Evolutionary conservation across 2,113 vertebrate species (phyloP), one percentile per base, ranked within the genome.

Genomic region (Etheostoma cragini): DNA sequence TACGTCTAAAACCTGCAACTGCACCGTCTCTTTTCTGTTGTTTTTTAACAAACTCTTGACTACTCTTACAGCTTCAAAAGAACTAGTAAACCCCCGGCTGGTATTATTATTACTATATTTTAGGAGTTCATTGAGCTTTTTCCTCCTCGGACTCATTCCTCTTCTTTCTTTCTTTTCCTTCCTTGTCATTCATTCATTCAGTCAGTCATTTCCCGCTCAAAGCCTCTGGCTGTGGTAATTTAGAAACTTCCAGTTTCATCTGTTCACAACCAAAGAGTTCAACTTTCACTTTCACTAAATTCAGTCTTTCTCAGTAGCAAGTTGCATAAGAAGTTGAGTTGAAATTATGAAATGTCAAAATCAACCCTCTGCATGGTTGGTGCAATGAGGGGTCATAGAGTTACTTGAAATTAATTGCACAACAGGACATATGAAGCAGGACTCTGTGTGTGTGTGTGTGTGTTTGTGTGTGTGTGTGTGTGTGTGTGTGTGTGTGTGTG

Each of bases 241-340:
- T 62, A 72, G 88, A 93, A 94, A 91, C 84, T 84, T 89, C 72
- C 46, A 68, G 46, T 72, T 80, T 76, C 13, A 13, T 5, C 33
- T 61, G 16, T 14, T 3, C 0, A 4, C 5, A 22, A 45, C 22
- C 7, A 4, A 35, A 78, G n/a, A 17, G 4, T 3, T 47, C 1
- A 54, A 24, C 49, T 70, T 86, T 87, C 66, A 67, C 15, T 84
- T 70, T 83, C 35, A 0, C 8, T 15, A 1, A 50, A 14, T 21
- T 3, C 4, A 5, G 8, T 22, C 1, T 30, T 78, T 75, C 56
- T 65, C 12, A 10, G 78, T 66, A 84, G 76, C 45, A 14, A 4
- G 6, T 64, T 53, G 15, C 26, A 16, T 2, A 17, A 79, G 15
- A 1, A 53, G 35, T 42, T 24, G 38, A 1, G 8, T 2, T 17